Evolutionary conservation across 2,113 vertebrate species (phyloP).

Genomic region (Pygoscelis antarcticus): DNA sequence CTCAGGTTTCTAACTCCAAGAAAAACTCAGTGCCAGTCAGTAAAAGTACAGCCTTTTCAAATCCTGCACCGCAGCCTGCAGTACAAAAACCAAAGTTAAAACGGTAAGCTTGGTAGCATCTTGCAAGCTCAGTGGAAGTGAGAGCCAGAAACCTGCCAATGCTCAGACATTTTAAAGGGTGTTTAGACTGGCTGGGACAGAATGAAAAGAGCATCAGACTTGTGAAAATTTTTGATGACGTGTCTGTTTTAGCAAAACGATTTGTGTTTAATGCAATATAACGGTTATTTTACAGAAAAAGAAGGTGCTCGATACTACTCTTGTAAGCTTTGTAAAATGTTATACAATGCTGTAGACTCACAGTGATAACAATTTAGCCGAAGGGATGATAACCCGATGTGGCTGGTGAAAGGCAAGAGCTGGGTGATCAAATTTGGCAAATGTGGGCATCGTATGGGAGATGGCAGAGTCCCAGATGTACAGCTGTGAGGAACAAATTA

Average conservation of each 20-base stretch:
- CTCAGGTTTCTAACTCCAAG: slow-evolving; percentile 76
- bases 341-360: not conserved
- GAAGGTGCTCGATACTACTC: not conserved
- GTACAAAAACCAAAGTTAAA: slow-evolving; percentile 86
- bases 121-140: not conserved
- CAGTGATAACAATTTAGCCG: not conserved
- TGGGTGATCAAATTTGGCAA: not conserved
- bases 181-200: not conserved
- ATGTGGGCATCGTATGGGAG: not conserved
- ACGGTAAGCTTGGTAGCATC: slow-evolving; percentile 72
- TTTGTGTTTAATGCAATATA: not conserved
- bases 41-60: slow-evolving; percentile 81
- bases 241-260: not conserved
- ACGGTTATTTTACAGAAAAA: not conserved
- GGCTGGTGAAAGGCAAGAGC: not conserved
- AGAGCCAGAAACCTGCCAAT: not conserved
- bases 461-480: not conserved
- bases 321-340: not conserved
- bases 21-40: slow-evolving; percentile 79
- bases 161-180: not conserved
- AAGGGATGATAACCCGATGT: not conserved
- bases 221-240: not conserved
- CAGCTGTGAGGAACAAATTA: not conserved
- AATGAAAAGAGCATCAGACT: not conserved
- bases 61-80: slow-evolving; percentile 76